Percentiles rank a stretch among this genome's conserved stretches.
Evolutionary conservation across 1,140 invertebrate genomes (phyloP).

Genomic region (Daktulosphaira vitifoliae): DNA sequence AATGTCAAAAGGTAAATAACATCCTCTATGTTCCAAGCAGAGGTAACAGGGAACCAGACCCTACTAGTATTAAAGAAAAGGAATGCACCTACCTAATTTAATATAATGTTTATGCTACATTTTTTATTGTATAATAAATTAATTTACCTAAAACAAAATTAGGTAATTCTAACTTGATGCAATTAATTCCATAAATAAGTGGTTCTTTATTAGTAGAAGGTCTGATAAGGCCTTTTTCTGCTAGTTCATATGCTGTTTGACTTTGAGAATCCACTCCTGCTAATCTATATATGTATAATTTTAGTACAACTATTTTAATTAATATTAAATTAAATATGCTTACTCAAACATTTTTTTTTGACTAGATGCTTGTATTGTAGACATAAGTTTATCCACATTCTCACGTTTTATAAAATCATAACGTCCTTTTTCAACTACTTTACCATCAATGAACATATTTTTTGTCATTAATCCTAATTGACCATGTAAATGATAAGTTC

Average conservation of each 20-base stretch:
- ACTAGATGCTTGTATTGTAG: slow-evolving; percentile 69
- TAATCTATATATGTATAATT: slow-evolving; percentile 48
- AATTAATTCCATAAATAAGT: slow-evolving; percentile 78
- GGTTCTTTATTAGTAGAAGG: slow-evolving; percentile 60
- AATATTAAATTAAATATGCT: slow-evolving; percentile 42
- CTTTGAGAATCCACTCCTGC: slow-evolving; percentile 70
- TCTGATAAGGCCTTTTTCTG: slow-evolving; percentile 64
- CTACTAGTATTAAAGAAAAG: too few species aligned
- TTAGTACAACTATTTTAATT: neutral
- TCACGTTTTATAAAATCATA: slow-evolving; percentile 57
- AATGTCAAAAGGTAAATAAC: too few species aligned
- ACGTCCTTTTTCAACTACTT: slow-evolving; percentile 55
- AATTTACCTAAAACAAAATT: slow-evolving; percentile 73
- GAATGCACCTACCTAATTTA: too few species aligned
- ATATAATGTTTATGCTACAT: too few species aligned
- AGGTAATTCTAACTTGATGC: slow-evolving; percentile 68
- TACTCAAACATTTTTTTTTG: slow-evolving; percentile 76
- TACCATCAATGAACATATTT: slow-evolving; percentile 62
- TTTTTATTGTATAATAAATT: too few species aligned
- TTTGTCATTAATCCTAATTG: slow-evolving; percentile 69
- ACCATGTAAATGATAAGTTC: slow-evolving; percentile 67
- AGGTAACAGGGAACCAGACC: too few species aligned
- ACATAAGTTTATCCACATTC: slow-evolving; percentile 60
- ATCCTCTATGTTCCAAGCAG: too few species aligned
- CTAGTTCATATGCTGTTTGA: slow-evolving; percentile 81